Evolutionary conservation across 2,888 invertebrate species (phyloP).

Genomic region (Mallateleia sp.): DNA sequence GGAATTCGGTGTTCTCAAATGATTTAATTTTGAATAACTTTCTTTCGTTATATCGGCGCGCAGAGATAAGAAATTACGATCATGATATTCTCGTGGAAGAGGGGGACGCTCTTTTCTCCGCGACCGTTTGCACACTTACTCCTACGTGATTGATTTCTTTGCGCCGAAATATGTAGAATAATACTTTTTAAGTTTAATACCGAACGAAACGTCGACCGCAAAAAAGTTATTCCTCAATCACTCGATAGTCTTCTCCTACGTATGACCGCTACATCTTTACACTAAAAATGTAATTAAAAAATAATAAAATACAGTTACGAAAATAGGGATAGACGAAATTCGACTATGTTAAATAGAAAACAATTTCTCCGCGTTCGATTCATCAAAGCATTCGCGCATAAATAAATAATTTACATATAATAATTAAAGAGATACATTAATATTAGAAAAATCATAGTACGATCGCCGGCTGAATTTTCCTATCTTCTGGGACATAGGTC

Average conservation of each 20-base stretch:
- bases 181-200: conserved; percentile 67
- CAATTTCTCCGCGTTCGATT: conserved; percentile 68
- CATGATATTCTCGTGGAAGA: background rate
- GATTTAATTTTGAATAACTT: conserved; percentile 65
- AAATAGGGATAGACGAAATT: conserved; percentile 54
- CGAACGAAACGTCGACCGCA: conserved; percentile 53
- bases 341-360: conserved; percentile 72
- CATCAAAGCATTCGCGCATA: conserved; percentile 74
- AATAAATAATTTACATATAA: conserved; percentile 76
- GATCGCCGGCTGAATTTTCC: conserved; percentile 73
- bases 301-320: conserved; percentile 58
- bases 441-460: conserved; percentile 36
- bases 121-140: conserved; percentile 22
- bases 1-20: background rate
- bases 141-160: conserved; percentile 38
- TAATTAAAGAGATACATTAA: conserved; percentile 62
- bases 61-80: conserved; percentile 16
- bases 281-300: conserved; percentile 37
- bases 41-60: conserved; percentile 46
- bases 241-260: conserved; percentile 46
- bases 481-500: conserved; percentile 57
- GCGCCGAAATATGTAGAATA: conserved; percentile 58
- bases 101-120: conserved; percentile 12
- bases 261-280: conserved; percentile 51
- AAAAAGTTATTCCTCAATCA: conserved; percentile 40